phyloP scores from a whole-genome alignment of 2,797 vertebrate species.

The Muscicapa comitata region DNA sequence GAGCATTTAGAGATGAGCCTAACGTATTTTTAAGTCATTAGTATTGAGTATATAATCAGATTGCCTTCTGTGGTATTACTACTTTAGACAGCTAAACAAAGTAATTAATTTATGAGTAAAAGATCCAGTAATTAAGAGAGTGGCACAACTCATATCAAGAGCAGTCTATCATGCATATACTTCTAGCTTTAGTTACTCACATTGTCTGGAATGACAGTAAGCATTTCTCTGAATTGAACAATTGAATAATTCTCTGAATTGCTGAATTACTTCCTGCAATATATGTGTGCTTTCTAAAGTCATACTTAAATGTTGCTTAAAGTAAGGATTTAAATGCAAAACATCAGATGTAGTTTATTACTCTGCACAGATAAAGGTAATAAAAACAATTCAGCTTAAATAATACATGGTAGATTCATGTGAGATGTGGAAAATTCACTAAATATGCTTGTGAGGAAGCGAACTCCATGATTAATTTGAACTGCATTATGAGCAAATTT shows the following conservation, averaged over 20 bases:
- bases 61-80: background rate
- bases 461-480: background rate
- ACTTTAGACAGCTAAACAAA: background rate
- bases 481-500: background rate
- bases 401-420: background rate
- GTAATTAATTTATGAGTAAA: background rate
- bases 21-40: background rate
- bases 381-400: background rate
- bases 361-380: background rate
- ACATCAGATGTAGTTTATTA: background rate
- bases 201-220: background rate
- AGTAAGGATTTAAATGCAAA: background rate
- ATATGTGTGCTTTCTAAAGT: background rate
- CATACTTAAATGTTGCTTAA: background rate
- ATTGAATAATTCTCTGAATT: background rate
- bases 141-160: background rate
- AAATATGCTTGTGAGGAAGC: background rate
- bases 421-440: background rate
- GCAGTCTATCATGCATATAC: accelerated
- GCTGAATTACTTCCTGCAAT: background rate
- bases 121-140: background rate
- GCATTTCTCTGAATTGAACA: background rate
- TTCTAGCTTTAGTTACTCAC: background rate
- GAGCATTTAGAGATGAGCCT: background rate
- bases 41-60: background rate